phyloP scores from a whole-genome alignment of 2,113 vertebrate genomes.

The Pteronura brasiliensis region DNA sequence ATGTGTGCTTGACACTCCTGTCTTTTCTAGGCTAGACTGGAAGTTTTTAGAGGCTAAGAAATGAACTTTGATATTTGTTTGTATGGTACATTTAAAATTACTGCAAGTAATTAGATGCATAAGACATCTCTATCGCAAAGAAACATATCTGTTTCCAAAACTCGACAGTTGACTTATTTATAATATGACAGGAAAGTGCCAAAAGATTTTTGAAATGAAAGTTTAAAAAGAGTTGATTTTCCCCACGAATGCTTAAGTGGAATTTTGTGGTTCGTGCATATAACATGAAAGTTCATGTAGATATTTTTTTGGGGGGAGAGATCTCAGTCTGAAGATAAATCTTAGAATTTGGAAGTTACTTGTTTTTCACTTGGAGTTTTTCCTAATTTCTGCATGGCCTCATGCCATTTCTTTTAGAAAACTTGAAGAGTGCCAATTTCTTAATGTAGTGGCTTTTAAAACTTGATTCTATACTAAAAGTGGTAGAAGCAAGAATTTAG shows the following conservation, averaged over 20 bases:
- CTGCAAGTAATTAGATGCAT: not conserved
- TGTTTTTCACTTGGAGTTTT: constrained; percentile 16
- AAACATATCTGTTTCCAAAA: constrained; percentile 2
- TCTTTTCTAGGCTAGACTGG: constrained; percentile 36
- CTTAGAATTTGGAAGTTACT: constrained; percentile 33
- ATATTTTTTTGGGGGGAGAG: not conserved
- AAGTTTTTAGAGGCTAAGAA: constrained; percentile 21
- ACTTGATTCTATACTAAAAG: not conserved
- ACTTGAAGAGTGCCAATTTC: constrained; percentile 2
- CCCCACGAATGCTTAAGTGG: not conserved
- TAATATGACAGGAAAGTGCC: constrained; percentile 16
- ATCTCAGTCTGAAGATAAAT: not conserved
- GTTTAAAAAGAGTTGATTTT: constrained; percentile 22
- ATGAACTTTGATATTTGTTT: constrained; percentile 52
- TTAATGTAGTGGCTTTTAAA: not conserved
- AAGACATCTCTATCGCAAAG: constrained; percentile 1
- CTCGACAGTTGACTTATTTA: not conserved
- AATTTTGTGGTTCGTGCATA: constrained; percentile 29
- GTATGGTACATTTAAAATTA: constrained; percentile 30
- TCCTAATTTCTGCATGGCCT: constrained; percentile 6
- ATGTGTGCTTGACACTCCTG: not conserved
- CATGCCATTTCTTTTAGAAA: constrained; percentile 37
- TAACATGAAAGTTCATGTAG: not conserved
- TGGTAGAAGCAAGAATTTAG: constrained; percentile 35
- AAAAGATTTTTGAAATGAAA: not conserved